Conservation (phyloP, 2,113 vertebrate genomes). For the Platichthys stellatus region DNA sequence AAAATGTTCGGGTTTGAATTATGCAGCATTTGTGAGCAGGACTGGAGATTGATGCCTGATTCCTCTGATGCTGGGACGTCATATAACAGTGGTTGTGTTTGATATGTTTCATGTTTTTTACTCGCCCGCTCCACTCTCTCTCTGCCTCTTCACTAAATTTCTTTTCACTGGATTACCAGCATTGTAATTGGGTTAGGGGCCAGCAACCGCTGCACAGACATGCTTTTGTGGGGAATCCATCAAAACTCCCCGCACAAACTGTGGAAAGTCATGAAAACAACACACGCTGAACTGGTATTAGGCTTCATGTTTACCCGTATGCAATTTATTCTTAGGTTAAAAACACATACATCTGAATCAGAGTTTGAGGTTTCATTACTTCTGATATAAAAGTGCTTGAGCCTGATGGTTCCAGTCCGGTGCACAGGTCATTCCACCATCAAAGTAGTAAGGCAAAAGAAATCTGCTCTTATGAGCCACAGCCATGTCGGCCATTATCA, state of each 20-base stretch:
- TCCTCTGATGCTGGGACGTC: constrained; percentile 69
- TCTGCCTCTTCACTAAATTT: constrained; percentile 60
- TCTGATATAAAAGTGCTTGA: constrained; percentile 11
- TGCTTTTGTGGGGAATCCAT: constrained; percentile 67
- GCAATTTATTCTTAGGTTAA: background rate
- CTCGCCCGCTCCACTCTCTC: constrained; percentile 33
- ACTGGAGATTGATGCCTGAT: constrained; percentile 79
- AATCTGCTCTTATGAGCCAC: background rate
- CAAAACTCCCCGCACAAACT: constrained; percentile 42
- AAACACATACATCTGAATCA: background rate
- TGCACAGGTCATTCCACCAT: constrained; percentile 19
- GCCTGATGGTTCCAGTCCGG: constrained; percentile 3
- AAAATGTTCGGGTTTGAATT: constrained; percentile 81
- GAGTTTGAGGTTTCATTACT: constrained; percentile 16
- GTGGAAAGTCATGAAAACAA: constrained; percentile 53
- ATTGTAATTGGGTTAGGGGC: constrained; percentile 70
- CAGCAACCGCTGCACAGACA: constrained; percentile 55
- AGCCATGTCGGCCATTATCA: background rate
- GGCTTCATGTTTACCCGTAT: background rate
- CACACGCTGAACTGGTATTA: constrained; percentile 11
- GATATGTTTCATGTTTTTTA: constrained; percentile 54
- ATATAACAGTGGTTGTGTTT: constrained; percentile 55
- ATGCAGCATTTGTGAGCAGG: constrained; percentile 73
- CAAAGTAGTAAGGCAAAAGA: background rate
- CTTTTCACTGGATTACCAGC: constrained; percentile 74